Percentiles rank a stretch among this genome's conserved stretches.
phyloP scores from a whole-genome alignment of 2,888 invertebrate species.

The Herminia tarsipennalis region DNA sequence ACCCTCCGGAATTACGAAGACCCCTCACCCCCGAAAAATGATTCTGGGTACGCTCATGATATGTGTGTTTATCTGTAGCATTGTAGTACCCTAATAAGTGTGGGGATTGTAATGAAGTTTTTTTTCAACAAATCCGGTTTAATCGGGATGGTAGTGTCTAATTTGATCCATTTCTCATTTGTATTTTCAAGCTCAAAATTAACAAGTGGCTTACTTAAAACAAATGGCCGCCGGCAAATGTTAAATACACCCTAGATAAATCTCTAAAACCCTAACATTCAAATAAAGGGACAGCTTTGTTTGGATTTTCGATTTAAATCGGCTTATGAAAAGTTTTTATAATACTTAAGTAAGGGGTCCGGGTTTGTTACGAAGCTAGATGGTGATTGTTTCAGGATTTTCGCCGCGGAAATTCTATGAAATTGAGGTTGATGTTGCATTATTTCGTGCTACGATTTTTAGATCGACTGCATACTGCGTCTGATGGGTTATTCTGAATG shows the following conservation, averaged over 20 bases:
- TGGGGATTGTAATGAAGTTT: too few relatives aligned
- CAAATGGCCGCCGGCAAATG: conserved; percentile 27
- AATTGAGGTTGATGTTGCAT: too few relatives aligned
- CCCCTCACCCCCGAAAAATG: too few relatives aligned
- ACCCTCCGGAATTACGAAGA: too few relatives aligned
- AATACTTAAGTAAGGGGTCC: conserved; percentile 19
- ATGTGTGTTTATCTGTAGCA: background rate
- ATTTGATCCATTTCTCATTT: background rate
- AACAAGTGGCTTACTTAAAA: conserved; percentile 19
- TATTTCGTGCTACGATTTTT: conserved; percentile 25
- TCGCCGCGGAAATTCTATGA: conserved; percentile 9
- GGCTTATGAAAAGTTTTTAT: conserved; percentile 51
- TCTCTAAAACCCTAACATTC: conserved; percentile 42
- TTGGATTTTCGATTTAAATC: conserved; percentile 52
- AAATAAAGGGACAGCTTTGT: conserved; percentile 50
- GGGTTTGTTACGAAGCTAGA: conserved; percentile 15
- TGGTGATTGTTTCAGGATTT: conserved; percentile 20
- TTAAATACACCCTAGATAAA: conserved; percentile 39
- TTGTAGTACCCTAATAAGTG: too few relatives aligned
- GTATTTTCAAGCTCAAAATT: conserved; percentile 11
- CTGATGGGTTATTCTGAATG: too few relatives aligned
- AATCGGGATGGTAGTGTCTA: too few relatives aligned
- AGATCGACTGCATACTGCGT: conserved; percentile 2
- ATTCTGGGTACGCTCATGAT: too few relatives aligned
- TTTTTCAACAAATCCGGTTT: too few relatives aligned